Evolutionary conservation across 1,140 invertebrate genomes (phyloP).

Genomic region (honey bee (Apis mellifera)): DNA sequence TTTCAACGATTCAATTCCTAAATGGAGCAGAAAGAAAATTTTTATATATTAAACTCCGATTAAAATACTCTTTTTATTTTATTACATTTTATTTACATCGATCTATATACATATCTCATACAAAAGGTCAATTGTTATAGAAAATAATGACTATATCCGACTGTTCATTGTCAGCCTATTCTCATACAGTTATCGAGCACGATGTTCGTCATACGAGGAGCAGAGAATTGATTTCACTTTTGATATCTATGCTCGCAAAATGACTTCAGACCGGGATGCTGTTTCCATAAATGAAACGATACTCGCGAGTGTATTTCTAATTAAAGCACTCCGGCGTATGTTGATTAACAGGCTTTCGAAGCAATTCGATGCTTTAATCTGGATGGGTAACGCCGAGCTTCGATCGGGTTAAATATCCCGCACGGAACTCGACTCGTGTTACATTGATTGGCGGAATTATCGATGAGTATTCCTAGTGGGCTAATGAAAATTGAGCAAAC

Average conservation of each 20-base stretch:
- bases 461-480: neutral
- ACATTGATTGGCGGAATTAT: neutral
- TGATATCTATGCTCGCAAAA: neutral
- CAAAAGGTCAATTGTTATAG: neutral
- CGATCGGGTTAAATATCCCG: neutral
- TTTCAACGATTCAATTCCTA: neutral
- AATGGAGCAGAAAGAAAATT: neutral
- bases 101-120: neutral
- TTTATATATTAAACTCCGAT: neutral
- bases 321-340: neutral
- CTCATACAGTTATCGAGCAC: neutral
- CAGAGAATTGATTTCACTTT: neutral
- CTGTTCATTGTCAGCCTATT: neutral
- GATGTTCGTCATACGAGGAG: no score
- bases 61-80: no score
- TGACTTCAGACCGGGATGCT: neutral
- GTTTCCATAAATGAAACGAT: no score
- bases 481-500: neutral
- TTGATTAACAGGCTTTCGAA: conserved; percentile 22
- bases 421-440: neutral
- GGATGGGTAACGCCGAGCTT: neutral
- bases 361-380: neutral
- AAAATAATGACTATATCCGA: neutral
- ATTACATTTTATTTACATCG: neutral
- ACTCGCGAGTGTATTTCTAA: neutral